Evolutionary conservation across 2,797 vertebrate genomes (phyloP).

Genomic region (Peromyscus eremicus): DNA sequence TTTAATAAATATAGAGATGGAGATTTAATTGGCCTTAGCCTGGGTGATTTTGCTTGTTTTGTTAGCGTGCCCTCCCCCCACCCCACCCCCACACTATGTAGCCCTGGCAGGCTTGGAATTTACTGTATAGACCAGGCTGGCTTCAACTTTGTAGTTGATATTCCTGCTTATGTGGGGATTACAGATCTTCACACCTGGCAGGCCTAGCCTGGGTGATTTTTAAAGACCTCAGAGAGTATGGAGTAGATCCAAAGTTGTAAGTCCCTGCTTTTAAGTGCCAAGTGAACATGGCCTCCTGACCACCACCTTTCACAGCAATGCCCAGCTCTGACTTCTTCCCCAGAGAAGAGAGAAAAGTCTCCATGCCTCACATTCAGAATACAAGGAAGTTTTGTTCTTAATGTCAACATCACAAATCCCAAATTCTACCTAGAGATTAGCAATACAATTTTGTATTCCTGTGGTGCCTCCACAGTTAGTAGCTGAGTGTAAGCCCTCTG

Average conservation of each 20-base stretch:
- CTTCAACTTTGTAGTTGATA: not conserved
- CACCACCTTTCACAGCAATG: not conserved
- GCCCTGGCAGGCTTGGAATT: not conserved
- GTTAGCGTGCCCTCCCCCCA: rapidly evolving
- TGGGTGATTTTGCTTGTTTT: not conserved
- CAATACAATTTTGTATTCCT: not conserved
- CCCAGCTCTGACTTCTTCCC: not conserved
- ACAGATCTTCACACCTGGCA: not conserved
- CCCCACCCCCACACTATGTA: not conserved
- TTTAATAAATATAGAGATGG: not conserved
- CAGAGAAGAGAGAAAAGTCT: not conserved
- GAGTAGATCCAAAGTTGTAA: not conserved
- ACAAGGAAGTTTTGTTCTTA: not conserved
- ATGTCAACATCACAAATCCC: not conserved
- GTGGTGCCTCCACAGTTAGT: rapidly evolving
- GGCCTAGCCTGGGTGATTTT: not conserved
- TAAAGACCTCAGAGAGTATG: not conserved
- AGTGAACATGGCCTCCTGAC: not conserved
- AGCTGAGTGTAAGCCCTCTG: not conserved
- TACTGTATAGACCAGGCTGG: not conserved
- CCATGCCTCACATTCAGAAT: not conserved
- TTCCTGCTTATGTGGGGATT: not conserved
- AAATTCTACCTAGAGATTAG: not conserved
- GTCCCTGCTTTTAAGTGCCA: not conserved
- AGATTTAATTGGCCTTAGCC: constrained; percentile 22